Evolutionary conservation across 1,140 invertebrate genomes (phyloP).

Genomic region (Drosophila setifemur): DNA sequence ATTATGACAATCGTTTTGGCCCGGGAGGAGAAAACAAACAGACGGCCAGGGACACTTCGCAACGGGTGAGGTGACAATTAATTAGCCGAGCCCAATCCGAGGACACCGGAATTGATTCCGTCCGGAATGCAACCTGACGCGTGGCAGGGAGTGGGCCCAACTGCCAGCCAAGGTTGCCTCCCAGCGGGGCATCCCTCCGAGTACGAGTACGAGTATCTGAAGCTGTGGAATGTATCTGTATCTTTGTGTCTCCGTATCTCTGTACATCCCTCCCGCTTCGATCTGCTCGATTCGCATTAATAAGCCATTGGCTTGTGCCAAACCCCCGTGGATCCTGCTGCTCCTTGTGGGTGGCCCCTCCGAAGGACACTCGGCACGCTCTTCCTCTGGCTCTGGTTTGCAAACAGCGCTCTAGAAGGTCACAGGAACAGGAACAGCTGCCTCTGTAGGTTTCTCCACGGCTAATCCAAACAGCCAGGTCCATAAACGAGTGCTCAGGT

Average conservation of each 20-base stretch:
- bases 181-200: constrained; percentile 9
- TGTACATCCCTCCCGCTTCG: constrained; percentile 6
- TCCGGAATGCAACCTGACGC: constrained; percentile 40
- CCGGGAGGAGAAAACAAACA: constrained; percentile 35
- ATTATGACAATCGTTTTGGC: constrained; percentile 69
- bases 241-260: no score
- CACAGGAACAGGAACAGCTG: constrained; percentile 12
- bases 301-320: constrained; percentile 62
- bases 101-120: constrained; percentile 16
- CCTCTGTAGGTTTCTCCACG: constrained; percentile 30
- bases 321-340: constrained; percentile 27
- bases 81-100: constrained; percentile 53
- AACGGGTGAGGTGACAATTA: constrained; percentile 58
- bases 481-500: constrained; percentile 30
- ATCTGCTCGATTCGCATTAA: constrained; percentile 57
- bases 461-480: constrained; percentile 31
- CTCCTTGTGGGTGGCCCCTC: constrained; percentile 41
- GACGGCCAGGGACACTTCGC: constrained; percentile 10
- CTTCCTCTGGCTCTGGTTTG: background rate
- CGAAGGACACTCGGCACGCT: constrained; percentile 44
- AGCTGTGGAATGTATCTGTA: no score
- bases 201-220: no score
- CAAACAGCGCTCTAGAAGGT: background rate
- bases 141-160: constrained; percentile 35
- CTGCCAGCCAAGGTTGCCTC: background rate